Base-by-base conservation (phyloP, 2,113 vertebrate genomes). In the Glaucomys volans region DNA sequence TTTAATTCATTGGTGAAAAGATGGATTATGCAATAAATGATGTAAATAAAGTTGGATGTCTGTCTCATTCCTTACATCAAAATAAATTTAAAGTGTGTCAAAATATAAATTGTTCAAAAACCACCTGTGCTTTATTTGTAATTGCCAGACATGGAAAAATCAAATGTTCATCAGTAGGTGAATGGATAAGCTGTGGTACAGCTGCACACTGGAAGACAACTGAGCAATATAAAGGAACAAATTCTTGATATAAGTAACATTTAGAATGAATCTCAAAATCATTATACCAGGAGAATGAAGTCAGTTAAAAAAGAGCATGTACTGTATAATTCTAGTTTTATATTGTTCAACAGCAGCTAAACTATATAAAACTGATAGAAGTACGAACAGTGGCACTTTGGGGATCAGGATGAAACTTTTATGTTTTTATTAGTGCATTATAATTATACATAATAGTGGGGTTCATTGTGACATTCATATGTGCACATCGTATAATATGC, bases 1-100 rank as follows among this genome's bases (percentile, higher is more conserved):
- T 75, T 95, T 95, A 87, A 80, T 64, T 86, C 52, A 79, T 72
- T 80, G 64, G 54, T 95, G 82, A 91, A 86, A 91, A 84, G 28
- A 71, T 62, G 22, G 30, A 86, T 57, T 90, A 62, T 47, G 8
- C 54, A 86, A 54, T n/a, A 75, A 62, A 62, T 4, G 24, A 62
- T 62, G 59, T 62, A 26, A 22, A 22, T 24, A 71, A 86, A 80
- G 8, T 62, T 80, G 52, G 28, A 59, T 24, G 20, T 57, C 72
- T 77, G 18, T 50, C 82, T 95, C 24, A 87, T 66, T 80, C 37
- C 35, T 81, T 71, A 87, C 16, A 30, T 28, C 72, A 71, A 94
- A 79, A 64, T 80, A 86, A 86, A 59, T 91, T 86, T 17, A 40
- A 76, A 24, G 75, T 80, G 44, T 59, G 54, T 59, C 8, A 80